Evolutionary conservation across 2,888 invertebrate species (phyloP), one percentile per base, ranked within the genome.

Genomic region (Scrobipalpa atriplicella): DNA sequence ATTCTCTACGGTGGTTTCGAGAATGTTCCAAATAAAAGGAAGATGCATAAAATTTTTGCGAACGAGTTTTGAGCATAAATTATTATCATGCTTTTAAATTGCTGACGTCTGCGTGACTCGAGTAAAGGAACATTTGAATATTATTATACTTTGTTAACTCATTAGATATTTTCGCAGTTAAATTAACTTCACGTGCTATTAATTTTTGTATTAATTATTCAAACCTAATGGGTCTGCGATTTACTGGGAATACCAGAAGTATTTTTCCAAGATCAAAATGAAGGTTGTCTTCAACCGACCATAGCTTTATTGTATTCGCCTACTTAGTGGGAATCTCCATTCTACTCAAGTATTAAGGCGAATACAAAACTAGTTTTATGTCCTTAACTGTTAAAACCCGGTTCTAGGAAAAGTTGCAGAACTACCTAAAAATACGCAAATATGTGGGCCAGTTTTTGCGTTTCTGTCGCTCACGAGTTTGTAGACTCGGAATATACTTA

Each of bases 311-410:
- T 47, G 41, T 47, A 29, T 6, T 18, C 51, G 16, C 41, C 29
- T 54, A 47, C 43, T 38, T 18, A 54, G 47, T 63, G 58, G 64
- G 56, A 58, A 51, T 66, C 19, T 66, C 63, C 67, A 38, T 56
- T 65, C 62, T 39, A 47, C 39, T 61, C 61, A 36, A 13, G 8
- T 38, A 41, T 76, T 76, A 76, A 76, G 73, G 75, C 65, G 75
- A 70, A 76, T 74, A 76, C 69, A 16, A 36, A 66, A 60, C 63
- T 60, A 66, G 61, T 66, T 47, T 56, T 51, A 41, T 52, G 41
- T 63, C 63, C 66, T 63, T 60, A 66, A 66, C 64, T 54, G 66
- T 67, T 62, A 63, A 56, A 61, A n/a, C 60, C n/a, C 29, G 39
- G 3, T 47, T 6, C n/a, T 29, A 62, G 43, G 29, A 65, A 65